A percentile compares a stretch with the other conserved stretches of the same genome.
These are phyloP conservation scores for Helobdella robusta DNA, from an alignment of 2,888 invertebrate genomes.

Conservation along the genomic window DNA sequence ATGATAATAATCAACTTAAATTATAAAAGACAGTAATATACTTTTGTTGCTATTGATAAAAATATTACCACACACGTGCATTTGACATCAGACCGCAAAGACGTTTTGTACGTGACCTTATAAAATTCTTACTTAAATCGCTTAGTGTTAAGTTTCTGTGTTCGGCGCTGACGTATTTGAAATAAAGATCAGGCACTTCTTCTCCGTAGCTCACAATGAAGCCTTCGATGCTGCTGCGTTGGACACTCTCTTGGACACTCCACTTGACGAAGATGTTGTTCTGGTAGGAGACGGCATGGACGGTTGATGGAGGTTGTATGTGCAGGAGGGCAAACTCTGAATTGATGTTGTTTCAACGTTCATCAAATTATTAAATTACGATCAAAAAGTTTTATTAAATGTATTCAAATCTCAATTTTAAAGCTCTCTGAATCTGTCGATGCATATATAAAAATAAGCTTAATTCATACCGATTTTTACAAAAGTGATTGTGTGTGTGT, in stretches of 20 bases:
- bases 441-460: neutral
- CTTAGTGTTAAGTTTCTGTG: slow-evolving; percentile 17
- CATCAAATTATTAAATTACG: neutral
- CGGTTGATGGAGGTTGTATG: slow-evolving; percentile 2
- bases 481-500: no score
- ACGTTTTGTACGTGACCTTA: no score
- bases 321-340: neutral
- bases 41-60: no score
- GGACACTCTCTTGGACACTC: neutral
- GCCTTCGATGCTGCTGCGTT: slow-evolving; percentile 10
- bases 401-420: neutral
- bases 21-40: no score
- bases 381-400: neutral
- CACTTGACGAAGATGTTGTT: slow-evolving; percentile 22
- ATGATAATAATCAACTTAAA: no score
- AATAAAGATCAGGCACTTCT: slow-evolving; percentile 21
- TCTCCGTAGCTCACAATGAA: slow-evolving; percentile 23
- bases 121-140: slow-evolving; percentile 12
- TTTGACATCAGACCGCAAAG: no score
- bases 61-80: no score
- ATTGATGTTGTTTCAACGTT: neutral
- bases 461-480: neutral
- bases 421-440: neutral
- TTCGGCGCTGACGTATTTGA: slow-evolving; percentile 14
- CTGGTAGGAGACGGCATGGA: slow-evolving; percentile 8